Conservation (phyloP, 1,140 invertebrate genomes). For the Cyrtorhinus lividipennis region DNA sequence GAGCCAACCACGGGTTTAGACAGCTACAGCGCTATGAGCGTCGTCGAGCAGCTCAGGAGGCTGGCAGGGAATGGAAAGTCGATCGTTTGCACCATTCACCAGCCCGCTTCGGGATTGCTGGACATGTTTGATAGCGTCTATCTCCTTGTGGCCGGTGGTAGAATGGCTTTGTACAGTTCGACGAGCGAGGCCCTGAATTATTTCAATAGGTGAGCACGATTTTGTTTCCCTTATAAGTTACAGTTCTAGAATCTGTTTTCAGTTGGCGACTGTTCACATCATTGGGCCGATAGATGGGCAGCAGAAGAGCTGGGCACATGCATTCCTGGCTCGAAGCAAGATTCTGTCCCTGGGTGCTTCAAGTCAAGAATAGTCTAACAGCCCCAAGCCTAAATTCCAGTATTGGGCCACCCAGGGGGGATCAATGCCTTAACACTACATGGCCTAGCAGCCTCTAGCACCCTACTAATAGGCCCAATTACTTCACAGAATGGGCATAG, state of each 20-base stretch:
- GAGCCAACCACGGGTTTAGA: constrained; percentile 65
- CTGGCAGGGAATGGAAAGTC: constrained; percentile 29
- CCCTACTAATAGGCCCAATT: no score
- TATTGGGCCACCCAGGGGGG: no score
- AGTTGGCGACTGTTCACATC: no score
- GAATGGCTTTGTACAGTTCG: constrained; percentile 65
- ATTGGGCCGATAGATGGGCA: no score
- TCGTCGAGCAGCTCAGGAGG: constrained; percentile 20
- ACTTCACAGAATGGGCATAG: constrained; percentile 36
- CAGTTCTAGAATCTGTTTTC: no score
- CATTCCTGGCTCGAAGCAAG: no score
- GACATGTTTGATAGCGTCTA: constrained; percentile 81
- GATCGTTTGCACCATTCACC: constrained; percentile 90
- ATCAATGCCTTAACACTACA: no score
- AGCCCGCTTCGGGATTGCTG: constrained; percentile 87
- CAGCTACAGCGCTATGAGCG: constrained; percentile 22
- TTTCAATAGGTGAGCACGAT: constrained; percentile 51
- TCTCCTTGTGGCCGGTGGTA: constrained; percentile 60
- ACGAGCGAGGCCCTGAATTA: constrained; percentile 41
- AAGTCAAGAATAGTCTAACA: no score
- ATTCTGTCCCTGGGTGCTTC: no score
- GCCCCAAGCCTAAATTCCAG: no score
- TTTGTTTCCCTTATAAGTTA: constrained; percentile 21
- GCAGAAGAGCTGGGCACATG: no score
- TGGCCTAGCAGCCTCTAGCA: no score